A percentile compares a stretch with the other conserved stretches of the same genome.
These are phyloP conservation scores for Drosophila testacea DNA, from an alignment of 2,888 invertebrate genomes.

Conservation along the genomic window DNA sequence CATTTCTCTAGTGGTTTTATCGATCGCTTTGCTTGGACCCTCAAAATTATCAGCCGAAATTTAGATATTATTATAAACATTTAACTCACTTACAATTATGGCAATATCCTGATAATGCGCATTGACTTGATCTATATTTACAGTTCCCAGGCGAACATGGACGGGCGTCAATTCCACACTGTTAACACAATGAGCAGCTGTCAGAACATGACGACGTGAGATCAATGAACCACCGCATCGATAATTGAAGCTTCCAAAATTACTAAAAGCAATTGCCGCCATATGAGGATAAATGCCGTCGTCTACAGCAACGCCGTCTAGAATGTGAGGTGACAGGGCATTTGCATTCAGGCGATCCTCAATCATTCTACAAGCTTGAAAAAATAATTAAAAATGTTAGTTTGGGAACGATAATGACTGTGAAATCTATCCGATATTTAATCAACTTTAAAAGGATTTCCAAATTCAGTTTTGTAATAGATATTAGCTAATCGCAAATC, in stretches of 20 bases:
- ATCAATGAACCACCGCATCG: slow-evolving; percentile 82
- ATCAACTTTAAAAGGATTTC: too few species aligned
- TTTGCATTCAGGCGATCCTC: neutral
- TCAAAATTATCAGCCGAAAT: too few species aligned
- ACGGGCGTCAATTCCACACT: slow-evolving; percentile 44
- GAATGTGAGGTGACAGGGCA: slow-evolving; percentile 69
- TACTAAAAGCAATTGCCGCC: slow-evolving; percentile 76
- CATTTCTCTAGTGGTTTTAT: too few species aligned
- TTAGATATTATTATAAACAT: too few species aligned
- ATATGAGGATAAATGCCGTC: slow-evolving; percentile 82
- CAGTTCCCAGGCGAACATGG: slow-evolving; percentile 78
- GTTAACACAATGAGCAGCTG: slow-evolving; percentile 82
- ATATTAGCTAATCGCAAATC: too few species aligned
- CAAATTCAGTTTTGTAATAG: too few species aligned
- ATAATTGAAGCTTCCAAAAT: slow-evolving; percentile 51
- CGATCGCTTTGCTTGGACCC: too few species aligned
- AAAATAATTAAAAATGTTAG: neutral
- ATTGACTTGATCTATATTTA: slow-evolving; percentile 57
- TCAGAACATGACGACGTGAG: slow-evolving; percentile 73
- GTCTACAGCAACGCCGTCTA: slow-evolving; percentile 72
- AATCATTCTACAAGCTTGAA: slow-evolving; percentile 32
- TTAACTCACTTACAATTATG: slow-evolving; percentile 59
- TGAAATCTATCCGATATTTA: neutral
- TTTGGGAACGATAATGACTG: neutral
- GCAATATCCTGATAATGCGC: slow-evolving; percentile 51